Conservation (phyloP, 2,888 invertebrate species). For the Saturnia japonica region DNA sequence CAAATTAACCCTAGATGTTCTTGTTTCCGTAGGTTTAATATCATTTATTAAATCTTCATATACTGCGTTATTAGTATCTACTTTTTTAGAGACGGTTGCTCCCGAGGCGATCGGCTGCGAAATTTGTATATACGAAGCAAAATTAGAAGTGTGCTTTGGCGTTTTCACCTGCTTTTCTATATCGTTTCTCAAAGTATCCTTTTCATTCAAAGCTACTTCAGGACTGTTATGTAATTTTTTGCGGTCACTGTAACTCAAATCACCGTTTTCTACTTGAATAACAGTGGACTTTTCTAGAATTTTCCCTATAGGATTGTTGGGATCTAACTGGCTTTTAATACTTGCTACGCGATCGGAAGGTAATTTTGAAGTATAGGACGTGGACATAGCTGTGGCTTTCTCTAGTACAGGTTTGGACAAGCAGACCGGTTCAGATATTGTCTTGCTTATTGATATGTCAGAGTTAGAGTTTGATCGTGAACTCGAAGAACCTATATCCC, state of each 20-base stretch:
- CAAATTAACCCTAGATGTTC: conserved; percentile 52
- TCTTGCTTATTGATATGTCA: conserved; percentile 71
- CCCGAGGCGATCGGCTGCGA: conserved; percentile 77
- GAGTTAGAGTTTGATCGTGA: conserved; percentile 70
- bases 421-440: conserved; percentile 70
- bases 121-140: conserved; percentile 83
- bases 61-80: conserved; percentile 47
- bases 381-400: conserved; percentile 60
- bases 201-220: conserved; percentile 41
- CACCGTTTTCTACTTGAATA: conserved; percentile 73
- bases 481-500: conserved; percentile 60
- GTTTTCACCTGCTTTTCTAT: conserved; percentile 73
- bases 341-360: conserved; percentile 71
- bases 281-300: conserved; percentile 78
- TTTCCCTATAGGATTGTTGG: conserved; percentile 78
- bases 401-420: conserved; percentile 61
- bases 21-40: conserved; percentile 38
- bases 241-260: conserved; percentile 51
- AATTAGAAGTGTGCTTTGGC: conserved; percentile 81
- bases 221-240: conserved; percentile 47
- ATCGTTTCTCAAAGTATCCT: conserved; percentile 62
- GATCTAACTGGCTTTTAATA: conserved; percentile 75
- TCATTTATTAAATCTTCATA: conserved; percentile 52
- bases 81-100: conserved; percentile 55
- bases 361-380: conserved; percentile 63